Evolutionary conservation across 1,140 invertebrate species (phyloP).

Genomic region (Drosophila ohnishii): DNA sequence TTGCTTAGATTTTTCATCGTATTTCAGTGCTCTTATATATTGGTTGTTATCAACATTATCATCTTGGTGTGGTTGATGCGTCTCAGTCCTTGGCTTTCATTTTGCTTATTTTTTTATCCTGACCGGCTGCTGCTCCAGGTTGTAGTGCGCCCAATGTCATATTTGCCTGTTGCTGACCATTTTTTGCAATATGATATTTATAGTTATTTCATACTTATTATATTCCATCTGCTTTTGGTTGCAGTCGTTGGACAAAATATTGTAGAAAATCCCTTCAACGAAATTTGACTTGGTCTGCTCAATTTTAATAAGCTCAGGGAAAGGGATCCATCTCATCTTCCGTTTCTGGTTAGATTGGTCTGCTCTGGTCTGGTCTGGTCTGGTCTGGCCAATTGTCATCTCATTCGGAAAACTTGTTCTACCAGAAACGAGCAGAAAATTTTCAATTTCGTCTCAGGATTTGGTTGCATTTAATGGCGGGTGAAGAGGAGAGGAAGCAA

Average conservation of each 20-base stretch:
- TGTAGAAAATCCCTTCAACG: conserved; percentile 32
- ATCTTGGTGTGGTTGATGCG: conserved; percentile 25
- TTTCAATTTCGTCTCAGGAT: conserved; percentile 67
- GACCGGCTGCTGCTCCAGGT: conserved; percentile 11
- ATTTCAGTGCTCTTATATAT: conserved; percentile 22
- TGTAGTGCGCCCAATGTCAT: conserved; percentile 21
- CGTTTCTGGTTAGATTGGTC: conserved; percentile 9
- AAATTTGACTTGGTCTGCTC: conserved; percentile 62
- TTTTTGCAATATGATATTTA: conserved; percentile 78
- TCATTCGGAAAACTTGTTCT: conserved; percentile 71
- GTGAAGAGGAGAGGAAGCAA: conserved; percentile 25
- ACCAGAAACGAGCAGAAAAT: conserved; percentile 69
- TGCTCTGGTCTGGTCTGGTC: neutral
- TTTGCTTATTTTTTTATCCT: neutral
- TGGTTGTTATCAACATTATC: conserved; percentile 52
- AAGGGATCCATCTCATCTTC: conserved; percentile 9
- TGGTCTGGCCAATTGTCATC: conserved; percentile 58
- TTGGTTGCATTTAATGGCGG: conserved; percentile 71
- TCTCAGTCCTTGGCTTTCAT: neutral
- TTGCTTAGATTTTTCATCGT: neutral
- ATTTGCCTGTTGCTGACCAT: conserved; percentile 57
- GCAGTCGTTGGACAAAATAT: conserved; percentile 5
- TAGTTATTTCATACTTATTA: conserved; percentile 79
- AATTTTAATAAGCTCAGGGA: conserved; percentile 64
- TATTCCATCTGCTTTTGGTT: conserved; percentile 66